A percentile compares a stretch with the other conserved stretches of the same genome.
Conservation (phyloP, 2,113 vertebrate genomes). For the Chionomys nivalis region DNA sequence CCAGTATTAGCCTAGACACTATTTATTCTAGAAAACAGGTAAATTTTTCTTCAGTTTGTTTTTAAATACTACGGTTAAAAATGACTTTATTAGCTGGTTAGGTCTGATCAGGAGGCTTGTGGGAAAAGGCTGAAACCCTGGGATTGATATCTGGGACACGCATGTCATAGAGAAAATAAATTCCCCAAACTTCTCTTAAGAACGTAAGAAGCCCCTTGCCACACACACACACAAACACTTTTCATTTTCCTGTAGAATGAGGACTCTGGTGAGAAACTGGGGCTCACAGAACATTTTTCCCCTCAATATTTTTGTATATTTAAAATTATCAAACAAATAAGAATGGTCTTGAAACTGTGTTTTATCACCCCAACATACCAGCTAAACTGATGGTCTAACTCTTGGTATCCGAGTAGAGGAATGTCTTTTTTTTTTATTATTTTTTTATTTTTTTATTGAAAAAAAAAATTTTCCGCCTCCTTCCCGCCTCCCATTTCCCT, state of each 20-base stretch:
- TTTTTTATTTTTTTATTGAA: too few relatives aligned
- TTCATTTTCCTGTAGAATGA: not conserved
- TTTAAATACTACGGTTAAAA: conserved; percentile 13
- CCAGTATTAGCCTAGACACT: not conserved
- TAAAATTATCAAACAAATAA: not conserved
- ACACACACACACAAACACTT: not conserved
- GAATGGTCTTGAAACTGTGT: not conserved
- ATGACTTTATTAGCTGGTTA: not conserved
- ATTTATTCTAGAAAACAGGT: not conserved
- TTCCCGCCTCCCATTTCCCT: too few relatives aligned
- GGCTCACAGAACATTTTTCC: not conserved
- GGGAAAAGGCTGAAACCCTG: not conserved
- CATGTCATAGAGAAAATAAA: not conserved
- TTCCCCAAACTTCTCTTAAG: not conserved
- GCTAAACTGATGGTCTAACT: not conserved
- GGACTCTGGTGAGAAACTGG: not conserved
- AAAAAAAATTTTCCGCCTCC: too few relatives aligned
- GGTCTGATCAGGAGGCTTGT: too few relatives aligned
- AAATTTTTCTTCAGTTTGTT: not conserved
- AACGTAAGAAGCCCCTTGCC: not conserved
- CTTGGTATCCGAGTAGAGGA: not conserved
- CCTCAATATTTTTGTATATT: conserved; percentile 25
- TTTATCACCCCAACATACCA: not conserved
- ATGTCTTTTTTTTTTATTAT: too few relatives aligned
- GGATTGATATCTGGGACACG: not conserved